These are phyloP conservation scores for Ophthalmolycus amberensis DNA, from an alignment of 2,113 vertebrate genomes.

Conservation along the genomic window DNA sequence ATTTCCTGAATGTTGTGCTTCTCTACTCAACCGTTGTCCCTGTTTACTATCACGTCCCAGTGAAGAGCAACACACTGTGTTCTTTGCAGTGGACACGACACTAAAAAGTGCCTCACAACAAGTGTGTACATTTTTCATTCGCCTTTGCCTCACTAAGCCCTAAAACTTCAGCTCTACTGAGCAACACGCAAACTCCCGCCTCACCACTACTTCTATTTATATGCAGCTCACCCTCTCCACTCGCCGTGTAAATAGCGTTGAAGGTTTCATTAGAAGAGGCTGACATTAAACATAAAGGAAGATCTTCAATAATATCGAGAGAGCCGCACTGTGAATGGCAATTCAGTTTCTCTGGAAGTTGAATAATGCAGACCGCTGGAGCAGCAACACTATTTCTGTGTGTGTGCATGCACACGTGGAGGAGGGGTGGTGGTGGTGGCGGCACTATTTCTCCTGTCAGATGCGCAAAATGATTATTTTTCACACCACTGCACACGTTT, in stretches of 20 bases:
- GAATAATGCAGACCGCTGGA: constrained; percentile 14
- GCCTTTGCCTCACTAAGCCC: constrained; percentile 11
- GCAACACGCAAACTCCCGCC: not conserved
- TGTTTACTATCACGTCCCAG: not conserved
- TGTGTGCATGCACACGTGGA: not conserved
- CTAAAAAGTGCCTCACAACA: not conserved
- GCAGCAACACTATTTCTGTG: not conserved
- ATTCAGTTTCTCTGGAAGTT: constrained; percentile 29
- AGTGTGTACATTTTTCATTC: not conserved
- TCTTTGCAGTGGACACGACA: not conserved
- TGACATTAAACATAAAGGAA: constrained; percentile 9
- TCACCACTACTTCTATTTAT: constrained; percentile 7
- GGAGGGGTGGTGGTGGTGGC: not conserved
- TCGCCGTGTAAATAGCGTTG: not conserved
- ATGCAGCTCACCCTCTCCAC: not conserved
- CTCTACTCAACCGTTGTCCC: not conserved
- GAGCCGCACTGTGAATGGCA: constrained; percentile 20
- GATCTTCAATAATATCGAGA: not conserved
- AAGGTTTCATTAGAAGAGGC: constrained; percentile 24
- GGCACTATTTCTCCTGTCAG: not conserved
- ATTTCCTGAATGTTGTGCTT: not conserved
- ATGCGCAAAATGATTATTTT: constrained; percentile 20
- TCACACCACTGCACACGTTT: constrained; percentile 23
- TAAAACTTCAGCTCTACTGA: constrained; percentile 3
- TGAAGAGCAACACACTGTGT: not conserved